Evolutionary conservation across 2,797 vertebrate genomes (phyloP).

Genomic region (Amniataba percoides): DNA sequence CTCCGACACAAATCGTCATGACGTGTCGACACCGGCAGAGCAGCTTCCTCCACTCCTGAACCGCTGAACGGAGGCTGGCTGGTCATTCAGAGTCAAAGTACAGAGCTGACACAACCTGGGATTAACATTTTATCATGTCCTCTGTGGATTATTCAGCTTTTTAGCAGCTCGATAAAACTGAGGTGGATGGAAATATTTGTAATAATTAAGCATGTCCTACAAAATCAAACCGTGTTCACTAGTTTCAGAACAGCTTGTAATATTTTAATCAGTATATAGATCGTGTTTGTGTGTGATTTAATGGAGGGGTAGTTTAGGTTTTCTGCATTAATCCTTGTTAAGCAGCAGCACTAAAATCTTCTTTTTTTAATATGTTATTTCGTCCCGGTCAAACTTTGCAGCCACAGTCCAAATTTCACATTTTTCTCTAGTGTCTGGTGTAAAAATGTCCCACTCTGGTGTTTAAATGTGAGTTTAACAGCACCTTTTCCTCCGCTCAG

Average conservation of each 20-base stretch:
- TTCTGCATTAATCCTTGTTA: neutral
- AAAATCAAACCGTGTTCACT: too few species aligned
- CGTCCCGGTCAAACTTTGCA: neutral
- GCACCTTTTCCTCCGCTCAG: neutral
- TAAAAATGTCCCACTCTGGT: neutral
- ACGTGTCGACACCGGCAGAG: constrained; percentile 20
- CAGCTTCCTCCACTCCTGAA: neutral
- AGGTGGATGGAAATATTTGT: neutral
- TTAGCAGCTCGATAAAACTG: neutral
- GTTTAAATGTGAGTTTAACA: constrained; percentile 8
- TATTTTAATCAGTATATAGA: neutral
- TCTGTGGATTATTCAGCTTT: neutral
- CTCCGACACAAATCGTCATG: constrained; percentile 35
- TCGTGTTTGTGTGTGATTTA: too few species aligned
- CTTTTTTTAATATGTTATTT: neutral
- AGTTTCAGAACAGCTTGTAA: neutral
- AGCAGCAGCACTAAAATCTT: neutral
- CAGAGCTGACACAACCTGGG: neutral
- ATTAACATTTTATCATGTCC: neutral
- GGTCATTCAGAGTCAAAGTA: constrained; percentile 20
- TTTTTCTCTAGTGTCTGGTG: neutral
- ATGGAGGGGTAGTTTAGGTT: neutral
- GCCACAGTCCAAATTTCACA: neutral
- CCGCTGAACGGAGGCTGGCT: neutral
- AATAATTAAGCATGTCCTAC: neutral